Evolutionary conservation across 2,888 invertebrate species (phyloP), one percentile per base, ranked within the genome.

Genomic region (Schizotus pectinicornis): DNA sequence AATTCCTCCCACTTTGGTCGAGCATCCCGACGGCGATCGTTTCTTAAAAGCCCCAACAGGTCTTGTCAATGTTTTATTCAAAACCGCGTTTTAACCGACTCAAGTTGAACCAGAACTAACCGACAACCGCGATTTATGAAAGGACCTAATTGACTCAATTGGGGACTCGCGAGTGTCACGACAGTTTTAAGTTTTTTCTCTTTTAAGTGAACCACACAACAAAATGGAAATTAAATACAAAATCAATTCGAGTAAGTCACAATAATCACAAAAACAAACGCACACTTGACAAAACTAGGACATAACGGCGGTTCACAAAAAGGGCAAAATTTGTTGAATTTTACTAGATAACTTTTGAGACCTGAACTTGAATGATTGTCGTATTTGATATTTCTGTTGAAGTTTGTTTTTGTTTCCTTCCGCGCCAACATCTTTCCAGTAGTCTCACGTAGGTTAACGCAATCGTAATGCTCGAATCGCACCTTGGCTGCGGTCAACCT

Each of bases 211-310:
- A 34, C 22, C 14, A 7, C 34, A 33, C 34, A 32, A 34, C n/a
- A 54, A 11, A 43, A 59, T 59, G 59, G 59, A 59, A 36, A 35
- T 59, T 45, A 55, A 46, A 46, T 59, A 59, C 46, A 55, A 54
- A 32, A 45, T 59, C 36, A 59, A 55, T 39, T 39, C 59, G 39
- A 47, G 59, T 59, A 55, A 59, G 59, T 56, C 39, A 22, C 31
- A 34, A 12, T 36, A 5, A 22, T 22, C n/a, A n/a, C n/a, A 22
- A 22, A 22, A 22, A 22, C 3, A 42, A 33, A 11, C 1, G 38
- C 14, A n/a, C n/a, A n/a, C 35, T 14, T 7, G n/a, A 36, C 38
- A 22, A 12, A 36, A 34, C 31, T 34, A 36, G 12, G 12, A 5
- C 33, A 33, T 46, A 8, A 8, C 32, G 11, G 5, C 7, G 8